Percentiles rank a stretch among this genome's conserved stretches.
These are phyloP conservation scores for Cataglyphis altisquamis DNA, from an alignment of 2,888 invertebrate genomes.

Conservation along the genomic window DNA sequence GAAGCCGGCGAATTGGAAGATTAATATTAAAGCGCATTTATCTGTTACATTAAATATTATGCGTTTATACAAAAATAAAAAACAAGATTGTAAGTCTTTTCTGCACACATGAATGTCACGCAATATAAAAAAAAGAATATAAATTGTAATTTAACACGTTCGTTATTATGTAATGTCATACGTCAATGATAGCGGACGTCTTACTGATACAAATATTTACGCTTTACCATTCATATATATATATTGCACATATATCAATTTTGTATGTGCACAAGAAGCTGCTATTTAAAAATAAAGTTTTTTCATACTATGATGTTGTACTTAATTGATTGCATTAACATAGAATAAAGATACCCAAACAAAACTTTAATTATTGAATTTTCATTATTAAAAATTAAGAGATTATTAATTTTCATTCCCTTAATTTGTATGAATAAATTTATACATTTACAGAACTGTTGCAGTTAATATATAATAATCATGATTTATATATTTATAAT, in stretches of 20 bases:
- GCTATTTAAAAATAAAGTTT: conserved; percentile 66
- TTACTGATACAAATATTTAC: conserved; percentile 36
- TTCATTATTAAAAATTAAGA: not conserved
- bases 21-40: conserved; percentile 72
- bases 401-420: conserved; percentile 12
- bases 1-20: conserved; percentile 91
- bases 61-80: conserved; percentile 41
- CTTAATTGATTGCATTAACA: conserved; percentile 10
- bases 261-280: conserved; percentile 48
- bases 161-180: too few species aligned
- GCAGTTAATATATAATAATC: conserved; percentile 42
- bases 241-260: conserved; percentile 57
- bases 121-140: conserved; percentile 29
- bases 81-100: conserved; percentile 58
- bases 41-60: conserved; percentile 24
- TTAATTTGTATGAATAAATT: conserved; percentile 18
- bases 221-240: conserved; percentile 43
- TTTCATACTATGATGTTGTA: conserved; percentile 53
- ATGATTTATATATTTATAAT: conserved; percentile 29
- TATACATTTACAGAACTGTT: conserved; percentile 17
- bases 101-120: conserved; percentile 21
- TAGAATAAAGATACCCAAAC: not conserved
- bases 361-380: conserved; percentile 7
- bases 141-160: conserved; percentile 44
- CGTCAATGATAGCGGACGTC: too few species aligned